Base-by-base conservation (phyloP, 2,113 vertebrate species). In the Enhydra lutris region DNA sequence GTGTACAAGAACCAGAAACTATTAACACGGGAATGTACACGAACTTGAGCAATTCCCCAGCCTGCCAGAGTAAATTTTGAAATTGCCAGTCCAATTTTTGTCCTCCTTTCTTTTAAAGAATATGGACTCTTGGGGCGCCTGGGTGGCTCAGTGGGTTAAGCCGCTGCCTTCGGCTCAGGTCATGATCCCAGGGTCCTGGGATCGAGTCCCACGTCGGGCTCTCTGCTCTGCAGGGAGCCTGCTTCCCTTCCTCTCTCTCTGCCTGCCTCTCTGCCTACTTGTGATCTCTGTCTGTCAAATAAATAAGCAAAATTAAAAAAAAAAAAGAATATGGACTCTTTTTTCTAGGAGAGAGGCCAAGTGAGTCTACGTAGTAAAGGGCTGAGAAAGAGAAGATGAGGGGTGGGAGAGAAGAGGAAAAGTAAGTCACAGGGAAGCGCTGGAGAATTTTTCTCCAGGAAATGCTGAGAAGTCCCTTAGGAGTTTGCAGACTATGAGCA, bases 21-120 rank as follows among this genome's bases (percentile, higher is more conserved):
- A 69, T 42, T 74, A 86, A 67, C 10, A 39, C 1, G 42, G 63
- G 14, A 81, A 36, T 36, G 34, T 23, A 34, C 17, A 34, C 55
- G 36, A 59, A 94, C 57, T 71, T 59, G 36, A 96, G 17, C n/a
- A 57, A 45, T 20, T 85, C 18, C 61, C 74, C 18, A 57, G 34
- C 47, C 80, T 93, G 65, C 97, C 80, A 88, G 88, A 93, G 85
- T 89, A 39, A 81, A 97, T 81, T 90, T 73, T 92, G 74, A 96
- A 96, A 78, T 86, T 65, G 69, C 90, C 63, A 84, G 42, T 39
- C 61, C 21, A 57, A 52, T 84, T 92, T 91, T 76, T 71, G 14
- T 95, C 31, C 45, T 94, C n/a, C 24, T 96, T 65, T 97, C 61
- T 91, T 57, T 76, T 97, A 84, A 94, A 85, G 65, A 95, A 89